These are phyloP conservation scores for Sandelia bainsii DNA, from an alignment of 2,797 vertebrate species.

Conservation along the genomic window DNA sequence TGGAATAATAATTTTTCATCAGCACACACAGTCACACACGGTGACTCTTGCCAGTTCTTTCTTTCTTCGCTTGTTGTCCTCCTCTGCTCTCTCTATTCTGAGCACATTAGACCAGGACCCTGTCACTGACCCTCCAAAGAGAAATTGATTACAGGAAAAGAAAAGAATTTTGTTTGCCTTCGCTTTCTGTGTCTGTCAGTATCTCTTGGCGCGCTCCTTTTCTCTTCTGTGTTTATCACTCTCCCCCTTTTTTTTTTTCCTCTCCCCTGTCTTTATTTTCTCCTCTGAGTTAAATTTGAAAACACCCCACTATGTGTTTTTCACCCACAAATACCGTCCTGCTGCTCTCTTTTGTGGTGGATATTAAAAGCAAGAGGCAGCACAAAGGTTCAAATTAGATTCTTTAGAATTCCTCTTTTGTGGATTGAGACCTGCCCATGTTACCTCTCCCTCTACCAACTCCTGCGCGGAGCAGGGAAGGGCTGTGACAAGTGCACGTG, in stretches of 20 bases:
- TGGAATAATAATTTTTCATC: constrained; percentile 53
- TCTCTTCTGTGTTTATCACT: constrained; percentile 35
- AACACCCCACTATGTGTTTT: constrained; percentile 32
- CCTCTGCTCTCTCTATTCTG: constrained; percentile 68
- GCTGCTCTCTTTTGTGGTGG: constrained; percentile 33
- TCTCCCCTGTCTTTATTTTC: constrained; percentile 49
- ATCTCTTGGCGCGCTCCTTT: constrained; percentile 6
- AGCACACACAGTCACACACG: constrained; percentile 3
- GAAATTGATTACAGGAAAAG: constrained; percentile 81
- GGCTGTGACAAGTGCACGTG: constrained; percentile 1
- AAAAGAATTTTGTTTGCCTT: constrained; percentile 67
- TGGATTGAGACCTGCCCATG: constrained; percentile 32
- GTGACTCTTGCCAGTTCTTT: constrained; percentile 29
- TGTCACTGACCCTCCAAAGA: constrained; percentile 74
- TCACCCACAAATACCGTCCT: constrained; percentile 33
- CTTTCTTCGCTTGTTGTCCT: constrained; percentile 34
- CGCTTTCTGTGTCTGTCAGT: constrained; percentile 35
- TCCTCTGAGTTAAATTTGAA: constrained; percentile 48
- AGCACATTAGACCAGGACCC: constrained; percentile 74
- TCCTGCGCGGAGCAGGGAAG: neutral
- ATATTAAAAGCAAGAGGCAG: constrained; percentile 52
- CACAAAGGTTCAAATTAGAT: constrained; percentile 60
- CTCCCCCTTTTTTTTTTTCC: neutral
- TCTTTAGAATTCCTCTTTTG: constrained; percentile 47
- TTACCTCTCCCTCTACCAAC: constrained; percentile 14